Conservation (phyloP, 2,888 invertebrate species). For the Thera obeliscata region DNA sequence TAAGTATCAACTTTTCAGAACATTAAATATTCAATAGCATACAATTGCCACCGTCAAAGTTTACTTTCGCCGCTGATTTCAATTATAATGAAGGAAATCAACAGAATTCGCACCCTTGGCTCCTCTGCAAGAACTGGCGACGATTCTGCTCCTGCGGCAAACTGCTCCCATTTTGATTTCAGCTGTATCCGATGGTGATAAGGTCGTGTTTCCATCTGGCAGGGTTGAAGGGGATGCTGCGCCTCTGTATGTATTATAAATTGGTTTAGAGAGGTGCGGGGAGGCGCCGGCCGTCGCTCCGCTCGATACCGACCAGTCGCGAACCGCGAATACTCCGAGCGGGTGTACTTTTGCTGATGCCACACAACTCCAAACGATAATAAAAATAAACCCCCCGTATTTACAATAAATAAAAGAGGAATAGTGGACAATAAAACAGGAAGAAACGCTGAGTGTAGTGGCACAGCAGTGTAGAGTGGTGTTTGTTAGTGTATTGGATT, state of each 20-base stretch:
- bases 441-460: constrained; percentile 9
- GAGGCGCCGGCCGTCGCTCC: constrained; percentile 69
- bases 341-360: constrained; percentile 32
- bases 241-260: constrained; percentile 84
- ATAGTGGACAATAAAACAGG: constrained; percentile 28
- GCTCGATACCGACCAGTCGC: constrained; percentile 81
- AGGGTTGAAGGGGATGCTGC: constrained; percentile 75
- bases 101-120: constrained; percentile 81
- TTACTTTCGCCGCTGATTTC: constrained; percentile 57
- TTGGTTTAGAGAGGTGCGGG: constrained; percentile 82
- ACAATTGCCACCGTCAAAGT: constrained; percentile 46
- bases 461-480: constrained; percentile 13
- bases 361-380: constrained; percentile 45
- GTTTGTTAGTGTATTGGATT: constrained; percentile 39
- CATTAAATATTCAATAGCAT: constrained; percentile 45
- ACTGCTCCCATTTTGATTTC: constrained; percentile 45
- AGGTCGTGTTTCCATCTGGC: constrained; percentile 50
- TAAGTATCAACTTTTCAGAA: constrained; percentile 20
- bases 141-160: constrained; percentile 82
- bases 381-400: constrained; percentile 52
- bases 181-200: constrained; percentile 40
- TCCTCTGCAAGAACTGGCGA: constrained; percentile 74
- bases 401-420: constrained; percentile 14
- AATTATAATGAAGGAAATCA: constrained; percentile 73
- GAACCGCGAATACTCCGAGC: constrained; percentile 43